Evolutionary conservation across 64 coral and sea anemone species (phyloP).

Genomic region (Stichodactyla helianthus): DNA sequence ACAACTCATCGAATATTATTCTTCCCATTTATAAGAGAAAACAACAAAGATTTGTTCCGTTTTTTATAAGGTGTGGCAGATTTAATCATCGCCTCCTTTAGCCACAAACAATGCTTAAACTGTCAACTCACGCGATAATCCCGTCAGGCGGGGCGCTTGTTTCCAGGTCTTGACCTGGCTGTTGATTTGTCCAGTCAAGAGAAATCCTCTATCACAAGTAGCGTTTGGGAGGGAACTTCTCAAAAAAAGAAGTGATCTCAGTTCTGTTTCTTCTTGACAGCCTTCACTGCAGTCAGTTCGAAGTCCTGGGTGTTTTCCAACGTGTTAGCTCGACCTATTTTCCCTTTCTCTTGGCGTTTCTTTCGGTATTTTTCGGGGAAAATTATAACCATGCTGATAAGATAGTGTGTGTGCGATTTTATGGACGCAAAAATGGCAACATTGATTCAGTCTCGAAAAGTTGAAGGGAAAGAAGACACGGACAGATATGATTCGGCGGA

Average conservation of each 20-base stretch:
- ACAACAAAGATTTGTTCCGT: background rate
- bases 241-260: constrained; percentile 34
- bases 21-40: background rate
- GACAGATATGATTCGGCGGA: constrained; percentile 31
- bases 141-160: background rate
- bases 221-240: constrained; percentile 2
- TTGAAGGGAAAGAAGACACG: constrained; percentile 42
- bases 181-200: constrained; percentile 23
- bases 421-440: constrained; percentile 28
- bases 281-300: background rate
- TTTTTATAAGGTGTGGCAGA: constrained; percentile 5
- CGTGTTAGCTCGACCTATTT: background rate
- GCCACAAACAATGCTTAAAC: background rate
- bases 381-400: background rate
- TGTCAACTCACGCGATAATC: constrained; percentile 2
- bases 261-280: constrained; percentile 10
- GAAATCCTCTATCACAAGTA: background rate
- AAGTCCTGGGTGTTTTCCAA: background rate
- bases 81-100: background rate
- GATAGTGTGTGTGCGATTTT: background rate
- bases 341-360: background rate
- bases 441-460: constrained; percentile 16
- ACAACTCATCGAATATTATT: background rate
- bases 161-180: background rate
- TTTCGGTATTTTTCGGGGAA: background rate